Evolutionary conservation across 1,140 invertebrate species (phyloP).

Genomic region (Rhagoletis zephyria): DNA sequence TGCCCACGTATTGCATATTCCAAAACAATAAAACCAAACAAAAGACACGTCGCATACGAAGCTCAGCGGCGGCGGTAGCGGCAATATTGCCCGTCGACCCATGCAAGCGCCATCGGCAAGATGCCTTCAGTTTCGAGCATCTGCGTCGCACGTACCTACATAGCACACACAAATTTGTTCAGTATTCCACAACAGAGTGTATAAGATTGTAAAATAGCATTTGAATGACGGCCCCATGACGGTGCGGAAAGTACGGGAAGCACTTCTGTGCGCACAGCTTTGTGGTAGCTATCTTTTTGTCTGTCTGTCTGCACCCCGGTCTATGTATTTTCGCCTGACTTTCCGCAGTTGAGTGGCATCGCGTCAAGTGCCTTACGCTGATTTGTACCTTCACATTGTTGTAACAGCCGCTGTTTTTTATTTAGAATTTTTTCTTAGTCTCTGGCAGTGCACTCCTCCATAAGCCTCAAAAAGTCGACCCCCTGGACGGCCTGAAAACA

Average conservation of each 20-base stretch:
- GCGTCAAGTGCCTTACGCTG: slow-evolving; percentile 39
- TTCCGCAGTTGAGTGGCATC: slow-evolving; percentile 37
- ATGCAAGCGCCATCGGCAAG: background rate
- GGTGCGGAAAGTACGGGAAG: background rate
- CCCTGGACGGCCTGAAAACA: slow-evolving; percentile 16
- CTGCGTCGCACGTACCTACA: background rate
- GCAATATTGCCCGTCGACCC: background rate
- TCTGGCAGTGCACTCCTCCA: background rate
- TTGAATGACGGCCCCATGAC: background rate
- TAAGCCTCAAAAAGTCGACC: background rate
- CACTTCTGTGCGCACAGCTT: background rate
- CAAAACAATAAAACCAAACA: slow-evolving; percentile 12
- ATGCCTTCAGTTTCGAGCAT: background rate
- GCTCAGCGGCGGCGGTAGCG: background rate
- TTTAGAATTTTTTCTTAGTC: background rate
- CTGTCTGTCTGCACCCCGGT: background rate
- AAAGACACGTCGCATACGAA: slow-evolving; percentile 10
- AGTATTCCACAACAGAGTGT: background rate
- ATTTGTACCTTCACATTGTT: slow-evolving; percentile 1
- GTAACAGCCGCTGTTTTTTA: background rate
- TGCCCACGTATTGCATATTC: background rate
- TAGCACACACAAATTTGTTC: background rate
- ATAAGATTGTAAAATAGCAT: background rate
- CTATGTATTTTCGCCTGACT: background rate
- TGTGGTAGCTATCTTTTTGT: background rate